Evolutionary conservation across 2,888 invertebrate species (phyloP).

Genomic region (Tenthredo mesomela): DNA sequence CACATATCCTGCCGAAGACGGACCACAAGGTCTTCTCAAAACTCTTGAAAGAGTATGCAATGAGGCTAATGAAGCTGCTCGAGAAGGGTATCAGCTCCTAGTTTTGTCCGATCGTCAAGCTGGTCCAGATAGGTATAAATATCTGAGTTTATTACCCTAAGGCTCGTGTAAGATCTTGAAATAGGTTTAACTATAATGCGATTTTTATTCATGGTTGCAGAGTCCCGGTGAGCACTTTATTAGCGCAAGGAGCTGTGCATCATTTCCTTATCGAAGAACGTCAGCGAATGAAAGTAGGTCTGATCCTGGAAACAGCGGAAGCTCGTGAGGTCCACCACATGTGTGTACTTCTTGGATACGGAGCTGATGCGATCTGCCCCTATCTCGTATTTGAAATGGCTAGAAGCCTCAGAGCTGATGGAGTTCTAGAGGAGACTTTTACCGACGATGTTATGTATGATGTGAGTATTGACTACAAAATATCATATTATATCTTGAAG

Average conservation of each 20-base stretch:
- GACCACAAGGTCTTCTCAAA: slow-evolving; percentile 86
- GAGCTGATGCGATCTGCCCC: slow-evolving; percentile 98
- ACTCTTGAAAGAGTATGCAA: slow-evolving; percentile 90
- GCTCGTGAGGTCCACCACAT: slow-evolving; percentile 98
- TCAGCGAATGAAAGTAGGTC: slow-evolving; percentile 96
- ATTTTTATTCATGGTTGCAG: slow-evolving; percentile 68
- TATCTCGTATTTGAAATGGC: slow-evolving; percentile 98
- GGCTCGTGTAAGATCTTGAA: not conserved
- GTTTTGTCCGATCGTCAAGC: slow-evolving; percentile 91
- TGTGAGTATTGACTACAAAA: slow-evolving; percentile 72
- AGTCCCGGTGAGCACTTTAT: slow-evolving; percentile 89
- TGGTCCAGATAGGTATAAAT: slow-evolving; percentile 78
- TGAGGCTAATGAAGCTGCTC: slow-evolving; percentile 90
- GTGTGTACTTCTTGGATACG: slow-evolving; percentile 96
- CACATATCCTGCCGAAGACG: slow-evolving; percentile 90
- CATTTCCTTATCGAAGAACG: slow-evolving; percentile 97
- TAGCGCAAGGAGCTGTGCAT: slow-evolving; percentile 96
- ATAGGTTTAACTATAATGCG: not conserved
- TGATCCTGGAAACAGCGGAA: slow-evolving; percentile 97
- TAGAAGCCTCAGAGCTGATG: slow-evolving; percentile 90
- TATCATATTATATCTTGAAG: not conserved
- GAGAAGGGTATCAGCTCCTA: slow-evolving; percentile 89
- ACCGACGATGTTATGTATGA: slow-evolving; percentile 90
- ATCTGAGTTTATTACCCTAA: not conserved
- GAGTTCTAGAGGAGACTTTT: slow-evolving; percentile 87